phyloP scores from a whole-genome alignment of 2,888 invertebrate genomes.

The Artemia sp. region DNA sequence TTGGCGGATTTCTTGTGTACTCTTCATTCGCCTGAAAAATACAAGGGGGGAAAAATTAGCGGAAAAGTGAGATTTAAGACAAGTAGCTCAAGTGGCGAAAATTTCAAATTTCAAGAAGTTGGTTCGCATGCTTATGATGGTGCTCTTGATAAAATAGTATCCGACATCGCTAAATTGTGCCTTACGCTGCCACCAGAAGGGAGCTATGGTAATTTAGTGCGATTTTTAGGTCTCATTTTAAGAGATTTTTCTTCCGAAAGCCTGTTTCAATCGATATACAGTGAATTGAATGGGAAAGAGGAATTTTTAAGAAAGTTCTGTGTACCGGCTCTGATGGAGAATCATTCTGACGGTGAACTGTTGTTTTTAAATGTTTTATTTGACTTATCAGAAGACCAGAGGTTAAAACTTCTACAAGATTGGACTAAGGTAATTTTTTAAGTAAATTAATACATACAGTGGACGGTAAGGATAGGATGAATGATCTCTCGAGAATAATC shows the following conservation, averaged over 20 bases:
- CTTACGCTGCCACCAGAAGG: not conserved
- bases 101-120: not conserved
- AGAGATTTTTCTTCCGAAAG: not conserved
- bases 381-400: not conserved
- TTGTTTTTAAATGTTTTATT: constrained; percentile 9
- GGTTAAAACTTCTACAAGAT: not conserved
- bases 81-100: not conserved
- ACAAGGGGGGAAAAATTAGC: not conserved
- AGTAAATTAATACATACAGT: too few species aligned
- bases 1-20: constrained; percentile 10
- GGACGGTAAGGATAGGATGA: too few species aligned
- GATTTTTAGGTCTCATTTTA: not conserved
- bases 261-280: not conserved
- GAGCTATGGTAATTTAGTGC: not conserved
- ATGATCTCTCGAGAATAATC: too few species aligned
- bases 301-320: not conserved
- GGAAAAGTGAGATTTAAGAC: constrained; percentile 5
- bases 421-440: constrained; percentile 4
- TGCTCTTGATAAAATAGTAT: not conserved
- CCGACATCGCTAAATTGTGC: not conserved
- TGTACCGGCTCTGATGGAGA: not conserved
- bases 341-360: not conserved
- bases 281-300: constrained; percentile 1
- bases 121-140: not conserved
- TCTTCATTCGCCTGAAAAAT: constrained; percentile 8